Evolutionary conservation across 2,888 invertebrate species (phyloP).

Genomic region (Dione vanillae): DNA sequence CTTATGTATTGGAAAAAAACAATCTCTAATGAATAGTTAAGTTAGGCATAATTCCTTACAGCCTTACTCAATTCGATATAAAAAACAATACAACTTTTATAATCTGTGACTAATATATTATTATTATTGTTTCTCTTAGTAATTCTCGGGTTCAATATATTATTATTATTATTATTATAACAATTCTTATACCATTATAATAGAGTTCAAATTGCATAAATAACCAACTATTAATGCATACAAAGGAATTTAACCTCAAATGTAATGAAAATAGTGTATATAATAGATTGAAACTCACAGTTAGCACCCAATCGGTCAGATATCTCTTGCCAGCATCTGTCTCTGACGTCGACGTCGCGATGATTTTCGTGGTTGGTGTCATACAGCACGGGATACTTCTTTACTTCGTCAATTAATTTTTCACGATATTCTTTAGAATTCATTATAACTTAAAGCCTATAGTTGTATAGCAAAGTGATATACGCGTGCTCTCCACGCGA

Average conservation of each 20-base stretch:
- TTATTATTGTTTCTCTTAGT: too few relatives aligned
- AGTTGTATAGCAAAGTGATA: not conserved
- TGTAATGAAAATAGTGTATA: not conserved
- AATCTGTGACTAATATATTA: slow-evolving; percentile 6
- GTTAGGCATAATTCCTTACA: slow-evolving; percentile 1
- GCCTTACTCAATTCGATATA: slow-evolving; percentile 2
- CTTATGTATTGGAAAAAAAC: too few relatives aligned
- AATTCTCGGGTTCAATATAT: too few relatives aligned
- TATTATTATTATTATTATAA: too few relatives aligned
- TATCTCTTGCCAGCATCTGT: slow-evolving; percentile 78
- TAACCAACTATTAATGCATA: not conserved
- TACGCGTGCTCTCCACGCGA: slow-evolving; percentile 59
- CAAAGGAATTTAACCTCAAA: slow-evolving; percentile 26
- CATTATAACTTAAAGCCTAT: slow-evolving; percentile 49
- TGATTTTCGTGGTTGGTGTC: slow-evolving; percentile 76
- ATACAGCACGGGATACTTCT: slow-evolving; percentile 74
- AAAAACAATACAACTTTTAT: slow-evolving; percentile 14
- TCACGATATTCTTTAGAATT: slow-evolving; percentile 65
- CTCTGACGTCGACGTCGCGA: slow-evolving; percentile 72
- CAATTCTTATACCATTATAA: not conserved
- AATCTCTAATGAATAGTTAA: not conserved
- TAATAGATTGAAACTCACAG: slow-evolving; percentile 33
- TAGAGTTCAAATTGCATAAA: slow-evolving; percentile 1
- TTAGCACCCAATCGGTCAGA: slow-evolving; percentile 70
- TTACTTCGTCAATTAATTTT: slow-evolving; percentile 74